Base-by-base conservation (phyloP, 1,140 invertebrate species). In the Ceratina australensis region DNA sequence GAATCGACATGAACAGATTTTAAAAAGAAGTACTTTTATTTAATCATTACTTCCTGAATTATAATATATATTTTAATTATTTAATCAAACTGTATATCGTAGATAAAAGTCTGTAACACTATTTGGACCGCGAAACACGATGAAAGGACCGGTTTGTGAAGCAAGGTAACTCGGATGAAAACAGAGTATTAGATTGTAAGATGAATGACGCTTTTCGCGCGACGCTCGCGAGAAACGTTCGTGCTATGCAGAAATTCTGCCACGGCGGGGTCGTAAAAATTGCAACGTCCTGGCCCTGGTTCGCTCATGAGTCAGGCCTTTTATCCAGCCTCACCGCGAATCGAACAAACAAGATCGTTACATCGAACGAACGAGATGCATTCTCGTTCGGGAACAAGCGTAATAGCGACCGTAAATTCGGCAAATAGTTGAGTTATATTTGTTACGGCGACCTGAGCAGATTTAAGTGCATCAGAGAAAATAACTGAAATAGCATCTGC, bases 151-250 rank as follows among this genome's bases (percentile, higher is more conserved):
- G n/a, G 33, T 4, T 49, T 65, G 63, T 65, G 28, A 47, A 13
- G 22, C 20, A 22, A 65, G 12, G 13, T 8, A 72, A 78, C 59
- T 63, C 54, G 54, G 61, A 57, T 24, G 79, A 82, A 79, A 85
- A 79, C 73, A 84, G 75, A 81, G 64, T 54, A 18, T 63, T 68
- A 83, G 82, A 84, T 73, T 54, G 20, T 63, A 68, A 83, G 82
- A 84, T 73, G 79, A 84, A 80, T 80, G 81, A 78, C 60, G 68
- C 68, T 83, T 82, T 71, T 75, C 78, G 71, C 78, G 80, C 75
- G 82, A 71, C 76, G 59, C 52, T 80, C 72, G 73, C 77, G 72
- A 79, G 77, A 82, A 80, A 84, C 81, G 78, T 85, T 75, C 79
- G 84, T 83, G 72, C 67, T 72, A 56, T 65, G 80, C 67, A 33